These are phyloP conservation scores for Pseudanteris insignis DNA, from an alignment of 2,888 invertebrate genomes.

Conservation along the genomic window DNA sequence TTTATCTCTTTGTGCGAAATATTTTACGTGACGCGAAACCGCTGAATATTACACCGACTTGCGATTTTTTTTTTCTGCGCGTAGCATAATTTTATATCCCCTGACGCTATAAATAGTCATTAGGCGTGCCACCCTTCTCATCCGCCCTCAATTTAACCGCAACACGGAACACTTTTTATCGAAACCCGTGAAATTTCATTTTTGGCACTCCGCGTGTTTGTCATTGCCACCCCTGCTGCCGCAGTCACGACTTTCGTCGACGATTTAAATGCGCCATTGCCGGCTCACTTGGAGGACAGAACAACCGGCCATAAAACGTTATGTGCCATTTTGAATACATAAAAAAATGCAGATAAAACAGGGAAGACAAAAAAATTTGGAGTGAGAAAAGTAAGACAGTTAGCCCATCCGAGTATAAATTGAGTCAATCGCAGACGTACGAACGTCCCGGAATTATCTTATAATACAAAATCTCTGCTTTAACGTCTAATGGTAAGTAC, in stretches of 20 bases:
- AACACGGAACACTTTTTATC: constrained; percentile 39
- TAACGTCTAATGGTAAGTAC: too few relatives aligned
- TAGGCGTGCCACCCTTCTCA: constrained; percentile 28
- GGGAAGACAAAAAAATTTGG: too few relatives aligned
- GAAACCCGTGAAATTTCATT: constrained; percentile 41
- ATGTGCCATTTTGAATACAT: constrained; percentile 25
- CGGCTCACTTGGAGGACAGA: constrained; percentile 26
- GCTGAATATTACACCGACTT: too few relatives aligned
- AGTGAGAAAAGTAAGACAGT: not conserved
- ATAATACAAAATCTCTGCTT: too few relatives aligned
- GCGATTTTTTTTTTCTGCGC: constrained; percentile 20
- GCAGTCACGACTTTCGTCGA: constrained; percentile 41
- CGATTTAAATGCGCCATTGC: constrained; percentile 29
- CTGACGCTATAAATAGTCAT: constrained; percentile 41
- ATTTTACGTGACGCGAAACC: too few relatives aligned
- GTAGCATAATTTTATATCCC: constrained; percentile 36
- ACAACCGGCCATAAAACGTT: constrained; percentile 38
- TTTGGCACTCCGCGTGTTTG: constrained; percentile 32
- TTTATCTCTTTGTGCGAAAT: too few relatives aligned
- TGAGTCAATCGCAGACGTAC: too few relatives aligned
- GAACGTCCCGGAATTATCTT: too few relatives aligned
- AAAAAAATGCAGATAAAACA: constrained; percentile 23
- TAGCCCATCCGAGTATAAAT: too few relatives aligned
- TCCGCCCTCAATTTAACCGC: constrained; percentile 33
- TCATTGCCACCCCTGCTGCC: constrained; percentile 30